phyloP scores from a whole-genome alignment of 1,140 invertebrate genomes.

The Heliothis subflexa region DNA sequence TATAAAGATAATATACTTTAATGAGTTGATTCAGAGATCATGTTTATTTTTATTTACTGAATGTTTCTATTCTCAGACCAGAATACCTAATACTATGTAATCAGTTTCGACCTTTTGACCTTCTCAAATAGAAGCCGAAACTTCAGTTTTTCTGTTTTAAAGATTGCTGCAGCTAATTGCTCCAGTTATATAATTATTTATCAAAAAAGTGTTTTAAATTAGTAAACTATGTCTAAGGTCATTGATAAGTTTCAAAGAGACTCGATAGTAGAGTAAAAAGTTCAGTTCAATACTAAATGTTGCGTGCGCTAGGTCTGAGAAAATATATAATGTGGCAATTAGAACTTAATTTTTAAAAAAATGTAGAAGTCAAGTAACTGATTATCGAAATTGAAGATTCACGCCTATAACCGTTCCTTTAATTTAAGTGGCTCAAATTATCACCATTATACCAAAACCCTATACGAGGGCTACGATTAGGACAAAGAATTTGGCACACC shows the following conservation, averaged over 20 bases:
- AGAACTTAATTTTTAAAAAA: background rate
- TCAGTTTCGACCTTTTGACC: too few relatives aligned
- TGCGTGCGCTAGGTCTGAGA: background rate
- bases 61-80: too few relatives aligned
- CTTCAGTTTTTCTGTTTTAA: too few relatives aligned
- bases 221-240: background rate
- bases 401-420: background rate
- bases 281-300: background rate
- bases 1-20: too few relatives aligned
- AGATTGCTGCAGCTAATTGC: too few relatives aligned
- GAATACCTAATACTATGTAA: too few relatives aligned
- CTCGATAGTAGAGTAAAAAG: background rate
- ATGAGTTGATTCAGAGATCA: too few relatives aligned
- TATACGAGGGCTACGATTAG: slow-evolving; percentile 69
- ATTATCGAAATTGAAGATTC: background rate
- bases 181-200: too few relatives aligned
- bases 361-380: background rate
- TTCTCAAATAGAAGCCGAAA: too few relatives aligned
- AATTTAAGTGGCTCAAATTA: slow-evolving; percentile 28
- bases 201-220: too few relatives aligned
- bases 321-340: background rate
- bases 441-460: slow-evolving; percentile 32
- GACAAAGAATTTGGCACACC: slow-evolving; percentile 85
- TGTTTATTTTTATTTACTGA: too few relatives aligned
- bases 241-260: background rate